Conservation (phyloP, 2,888 invertebrate genomes). For the Syritta pipiens region DNA sequence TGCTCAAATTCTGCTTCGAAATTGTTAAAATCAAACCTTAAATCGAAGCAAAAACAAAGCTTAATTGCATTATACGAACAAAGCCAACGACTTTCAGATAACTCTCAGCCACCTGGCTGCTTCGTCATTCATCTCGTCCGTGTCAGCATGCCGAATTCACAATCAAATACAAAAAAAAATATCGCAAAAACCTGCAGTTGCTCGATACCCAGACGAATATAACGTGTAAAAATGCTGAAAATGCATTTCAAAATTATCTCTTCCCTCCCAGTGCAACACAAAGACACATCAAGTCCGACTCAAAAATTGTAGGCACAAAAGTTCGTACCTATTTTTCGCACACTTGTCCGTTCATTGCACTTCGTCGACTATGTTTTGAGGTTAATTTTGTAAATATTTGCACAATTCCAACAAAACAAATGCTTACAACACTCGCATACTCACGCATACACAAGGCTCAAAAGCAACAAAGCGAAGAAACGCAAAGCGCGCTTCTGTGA, state of each 20-base stretch:
- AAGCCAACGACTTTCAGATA: too few species aligned
- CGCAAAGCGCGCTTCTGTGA: background rate
- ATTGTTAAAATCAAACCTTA: too few species aligned
- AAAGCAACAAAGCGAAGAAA: background rate
- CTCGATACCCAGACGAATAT: too few species aligned
- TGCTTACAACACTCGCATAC: too few species aligned
- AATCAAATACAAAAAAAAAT: background rate
- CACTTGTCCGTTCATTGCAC: conserved; percentile 58
- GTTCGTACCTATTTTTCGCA: conserved; percentile 24
- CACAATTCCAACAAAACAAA: conserved; percentile 32
- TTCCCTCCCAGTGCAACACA: background rate
- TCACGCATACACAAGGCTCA: background rate
- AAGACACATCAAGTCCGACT: background rate
- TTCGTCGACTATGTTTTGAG: conserved; percentile 57
- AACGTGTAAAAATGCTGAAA: background rate
- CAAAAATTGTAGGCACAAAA: conserved; percentile 1
- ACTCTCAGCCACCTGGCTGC: too few species aligned
- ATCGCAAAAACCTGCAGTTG: too few species aligned
- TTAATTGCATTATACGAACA: too few species aligned
- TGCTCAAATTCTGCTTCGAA: too few species aligned
- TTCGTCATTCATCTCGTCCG: too few species aligned
- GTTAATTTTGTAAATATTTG: conserved; percentile 59
- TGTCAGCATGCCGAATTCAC: background rate
- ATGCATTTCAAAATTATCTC: conserved; percentile 6
- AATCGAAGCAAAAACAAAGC: too few species aligned